Evolutionary conservation across 2,888 invertebrate genomes (phyloP).

Genomic region (Eretmocerus hayati): DNA sequence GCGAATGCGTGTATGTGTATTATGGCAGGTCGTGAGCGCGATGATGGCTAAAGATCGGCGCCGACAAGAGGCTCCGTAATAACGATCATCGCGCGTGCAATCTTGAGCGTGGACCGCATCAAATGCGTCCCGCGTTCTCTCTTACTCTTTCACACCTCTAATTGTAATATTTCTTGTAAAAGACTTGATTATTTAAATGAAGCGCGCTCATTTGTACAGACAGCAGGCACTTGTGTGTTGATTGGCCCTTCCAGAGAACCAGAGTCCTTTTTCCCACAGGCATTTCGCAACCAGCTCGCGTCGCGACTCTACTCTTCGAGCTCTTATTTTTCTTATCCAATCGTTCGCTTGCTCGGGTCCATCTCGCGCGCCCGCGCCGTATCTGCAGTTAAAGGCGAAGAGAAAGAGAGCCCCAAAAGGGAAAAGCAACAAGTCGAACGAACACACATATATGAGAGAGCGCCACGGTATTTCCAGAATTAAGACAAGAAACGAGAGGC

Average conservation of each 20-base stretch:
- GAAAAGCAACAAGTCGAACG: neutral
- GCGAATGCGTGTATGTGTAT: too few species aligned
- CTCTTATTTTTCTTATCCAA: neutral
- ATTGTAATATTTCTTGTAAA: conserved; percentile 19
- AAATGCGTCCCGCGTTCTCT: too few species aligned
- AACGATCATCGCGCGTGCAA: too few species aligned
- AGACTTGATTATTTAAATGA: conserved; percentile 20
- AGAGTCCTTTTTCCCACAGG: too few species aligned
- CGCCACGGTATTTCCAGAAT: conserved; percentile 17
- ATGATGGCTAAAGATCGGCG: too few species aligned
- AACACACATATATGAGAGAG: neutral
- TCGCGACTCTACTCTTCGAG: neutral
- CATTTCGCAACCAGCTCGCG: too few species aligned
- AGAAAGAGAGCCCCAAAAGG: neutral
- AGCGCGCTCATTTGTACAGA: conserved; percentile 19
- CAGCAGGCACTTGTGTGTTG: too few species aligned
- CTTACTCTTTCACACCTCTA: conserved; percentile 9
- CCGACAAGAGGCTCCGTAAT: too few species aligned
- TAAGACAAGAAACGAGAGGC: conserved; percentile 13
- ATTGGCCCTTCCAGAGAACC: too few species aligned
- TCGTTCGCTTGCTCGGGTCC: neutral
- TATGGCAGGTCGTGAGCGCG: too few species aligned
- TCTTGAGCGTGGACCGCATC: too few species aligned
- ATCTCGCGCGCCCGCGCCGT: neutral
- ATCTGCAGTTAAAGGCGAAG: too few species aligned